Percentiles rank a stretch among this genome's conserved stretches.
Evolutionary conservation across 2,113 vertebrate species (phyloP).

Genomic region (Ptilorrhoa leucosticta): DNA sequence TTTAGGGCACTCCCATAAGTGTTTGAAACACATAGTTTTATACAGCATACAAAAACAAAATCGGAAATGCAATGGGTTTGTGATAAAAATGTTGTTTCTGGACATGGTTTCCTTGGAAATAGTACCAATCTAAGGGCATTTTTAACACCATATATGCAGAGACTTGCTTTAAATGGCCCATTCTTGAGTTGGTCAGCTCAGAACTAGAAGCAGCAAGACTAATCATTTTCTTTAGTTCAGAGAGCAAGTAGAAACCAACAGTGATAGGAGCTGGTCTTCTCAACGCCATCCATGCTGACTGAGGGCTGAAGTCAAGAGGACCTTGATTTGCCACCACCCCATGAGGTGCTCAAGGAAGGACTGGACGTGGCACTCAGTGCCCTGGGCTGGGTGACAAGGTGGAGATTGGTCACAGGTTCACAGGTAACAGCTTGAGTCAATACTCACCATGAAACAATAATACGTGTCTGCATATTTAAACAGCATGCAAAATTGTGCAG

Average conservation of each 20-base stretch:
- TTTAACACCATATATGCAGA: background rate
- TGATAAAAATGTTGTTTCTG: background rate
- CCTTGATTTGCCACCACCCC: background rate
- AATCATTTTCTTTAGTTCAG: background rate
- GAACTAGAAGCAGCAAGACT: background rate
- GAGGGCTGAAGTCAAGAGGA: background rate
- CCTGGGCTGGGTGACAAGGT: background rate
- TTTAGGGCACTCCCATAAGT: rapidly evolving
- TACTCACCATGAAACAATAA: background rate
- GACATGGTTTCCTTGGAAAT: background rate
- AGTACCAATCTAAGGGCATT: background rate
- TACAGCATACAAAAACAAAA: background rate
- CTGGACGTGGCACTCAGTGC: background rate
- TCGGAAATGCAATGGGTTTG: background rate
- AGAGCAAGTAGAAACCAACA: background rate
- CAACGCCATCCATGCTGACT: background rate
- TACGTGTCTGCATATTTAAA: background rate
- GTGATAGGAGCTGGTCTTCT: rapidly evolving
- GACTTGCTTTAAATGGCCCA: background rate
- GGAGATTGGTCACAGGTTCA: background rate
- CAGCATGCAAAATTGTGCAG: background rate
- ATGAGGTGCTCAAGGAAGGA: background rate
- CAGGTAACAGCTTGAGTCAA: background rate
- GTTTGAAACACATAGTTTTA: background rate
- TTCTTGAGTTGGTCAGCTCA: background rate